Base-by-base conservation (phyloP, 2,888 invertebrate genomes). In the Tenodera sinensis region DNA sequence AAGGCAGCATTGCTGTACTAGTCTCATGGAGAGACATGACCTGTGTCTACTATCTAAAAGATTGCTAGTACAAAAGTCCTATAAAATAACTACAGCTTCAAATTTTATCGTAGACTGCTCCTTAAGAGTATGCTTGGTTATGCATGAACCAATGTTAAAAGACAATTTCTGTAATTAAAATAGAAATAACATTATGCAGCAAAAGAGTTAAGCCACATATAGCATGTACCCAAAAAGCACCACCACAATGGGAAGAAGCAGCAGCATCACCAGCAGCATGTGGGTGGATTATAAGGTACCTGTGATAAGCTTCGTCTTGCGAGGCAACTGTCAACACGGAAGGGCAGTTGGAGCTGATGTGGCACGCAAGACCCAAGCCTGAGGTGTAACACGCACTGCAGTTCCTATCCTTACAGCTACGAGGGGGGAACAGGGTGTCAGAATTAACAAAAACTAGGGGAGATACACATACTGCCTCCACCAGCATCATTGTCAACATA, bases 361-460 rank as follows among this genome's bases (percentile, higher is more conserved):
- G 89, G 86, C 91, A 90, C 34, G 90, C 88, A 85, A 89, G 89
- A 82, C 91, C 90, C 88, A 90, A 88, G 89, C 89, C 85, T 83
- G 89, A 83, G 27, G 83, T 88, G 88, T 90, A 90, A 89, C 92
- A 92, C 90, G 92, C 92, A 90, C 91, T 91, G 90, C 92, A 92
- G 89, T 92, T 92, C 90, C 92, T 92, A 91, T 92, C 92, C 90
- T 92, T 91, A 91, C 92, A 92, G 90, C 92, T 92, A 89, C 83
- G 85, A 89, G 81, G 87, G 87, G 87, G 87, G 86, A 87, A 87
- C 87, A 87, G 87, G 87, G 87, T 81, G 87, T 87, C 87, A 87
- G 87, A 87, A 87, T 82, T 83, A 87, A 87, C 87, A 87, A 87
- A 87, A 87, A 34, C 42, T 54, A 34, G 83, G 82, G 86, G 86